Evolutionary conservation across 2,888 invertebrate species (phyloP), one percentile per base, ranked within the genome.

Genomic region (Phyto melanocephala): DNA sequence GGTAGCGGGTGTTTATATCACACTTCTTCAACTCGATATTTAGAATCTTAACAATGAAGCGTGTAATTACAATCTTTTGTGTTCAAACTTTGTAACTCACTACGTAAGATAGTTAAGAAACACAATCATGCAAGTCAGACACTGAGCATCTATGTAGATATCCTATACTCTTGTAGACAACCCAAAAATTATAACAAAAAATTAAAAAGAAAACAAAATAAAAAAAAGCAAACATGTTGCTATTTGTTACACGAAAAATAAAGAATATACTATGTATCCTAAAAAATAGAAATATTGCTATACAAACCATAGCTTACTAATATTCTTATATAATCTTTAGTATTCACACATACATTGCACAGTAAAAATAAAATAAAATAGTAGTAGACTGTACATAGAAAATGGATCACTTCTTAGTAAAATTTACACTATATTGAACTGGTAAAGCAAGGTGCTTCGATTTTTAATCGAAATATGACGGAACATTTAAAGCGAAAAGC

Each of bases 21-120:
- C 47, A 58, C n/a, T 65, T 62, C 75, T 70, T 47, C 47, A 50
- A n/a, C 35, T 75, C 60, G 62, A 70, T 60, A 28, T 28, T 28
- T 28, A 67, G 60, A 65, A 76, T 87, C n/a, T 87, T 87, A 89
- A 90, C 90, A 90, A 90, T 90, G 89, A 89, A 90, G 90, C 90
- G 89, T 90, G 90, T 90, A 90, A 90, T 90, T 90, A 90, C 90
- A 90, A 89, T 89, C 90, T 87, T 88, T 87, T 88, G 87, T 81
- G 81, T 75, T 62, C 78, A 76, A 80, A 80, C 72, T 80, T 72
- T 77, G 76, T 80, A 80, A 80, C 77, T 83, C 72, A 77, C 77
- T 56, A 65, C 45, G 33, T 47, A 67, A 75, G 75, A 82, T 75
- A 71, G 65, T 65, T 65, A 54, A 63, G 78, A 79, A 74, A 74